Evolutionary conservation across 2,113 vertebrate species (phyloP).

Genomic region (Scytalopus superciliaris): DNA sequence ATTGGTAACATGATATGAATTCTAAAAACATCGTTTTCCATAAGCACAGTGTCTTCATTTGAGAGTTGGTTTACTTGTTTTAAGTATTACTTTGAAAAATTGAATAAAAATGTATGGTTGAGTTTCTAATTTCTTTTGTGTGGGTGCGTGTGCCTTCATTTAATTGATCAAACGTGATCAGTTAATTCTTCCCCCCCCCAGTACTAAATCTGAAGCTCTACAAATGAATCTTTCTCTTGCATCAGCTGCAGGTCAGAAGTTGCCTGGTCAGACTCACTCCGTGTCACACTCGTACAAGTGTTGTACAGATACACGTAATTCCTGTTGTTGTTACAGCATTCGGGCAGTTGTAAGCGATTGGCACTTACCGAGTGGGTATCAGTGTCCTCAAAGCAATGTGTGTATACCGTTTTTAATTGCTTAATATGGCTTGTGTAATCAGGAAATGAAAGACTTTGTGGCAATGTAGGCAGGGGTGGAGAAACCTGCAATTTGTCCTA

Average conservation of each 20-base stretch:
- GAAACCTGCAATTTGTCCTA: neutral
- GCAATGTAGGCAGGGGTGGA: neutral
- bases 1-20: neutral
- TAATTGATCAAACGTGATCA: neutral
- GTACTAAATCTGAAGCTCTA: neutral
- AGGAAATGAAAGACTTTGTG: conserved; percentile 33
- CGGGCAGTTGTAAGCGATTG: neutral
- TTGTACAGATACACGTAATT: neutral
- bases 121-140: neutral
- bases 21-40: neutral
- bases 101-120: neutral
- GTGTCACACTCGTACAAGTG: neutral
- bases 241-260: neutral
- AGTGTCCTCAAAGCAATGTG: neutral
- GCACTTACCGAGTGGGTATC: neutral
- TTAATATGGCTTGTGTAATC: conserved; percentile 42
- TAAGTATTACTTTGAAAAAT: neutral
- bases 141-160: neutral
- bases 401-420: conserved; percentile 17
- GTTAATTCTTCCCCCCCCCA: neutral
- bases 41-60: neutral
- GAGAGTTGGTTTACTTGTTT: neutral
- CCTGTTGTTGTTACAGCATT: neutral
- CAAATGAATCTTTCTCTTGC: neutral
- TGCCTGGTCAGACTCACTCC: neutral